phyloP scores from a whole-genome alignment of 53 echinoderm and acorn worm genomes.

The Henricia sp. region DNA sequence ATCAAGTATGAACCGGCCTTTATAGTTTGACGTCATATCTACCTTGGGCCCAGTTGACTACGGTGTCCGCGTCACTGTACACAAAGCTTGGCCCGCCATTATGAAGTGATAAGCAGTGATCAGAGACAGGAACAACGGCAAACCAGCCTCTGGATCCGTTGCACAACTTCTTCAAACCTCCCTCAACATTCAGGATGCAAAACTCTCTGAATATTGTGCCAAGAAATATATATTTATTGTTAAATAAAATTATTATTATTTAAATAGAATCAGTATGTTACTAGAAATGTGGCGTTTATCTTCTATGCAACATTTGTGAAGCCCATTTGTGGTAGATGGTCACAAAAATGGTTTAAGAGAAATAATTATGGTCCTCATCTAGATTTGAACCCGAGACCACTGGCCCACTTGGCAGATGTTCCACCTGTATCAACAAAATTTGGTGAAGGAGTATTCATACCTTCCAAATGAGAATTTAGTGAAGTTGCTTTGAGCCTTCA shows the following conservation, averaged over 20 bases:
- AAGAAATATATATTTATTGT: too few relatives aligned
- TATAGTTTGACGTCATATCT: too few relatives aligned
- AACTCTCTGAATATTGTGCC: slow-evolving; percentile 39
- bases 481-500: slow-evolving; percentile 19
- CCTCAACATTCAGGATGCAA: slow-evolving; percentile 2
- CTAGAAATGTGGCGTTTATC: too few relatives aligned
- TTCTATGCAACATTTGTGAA: too few relatives aligned
- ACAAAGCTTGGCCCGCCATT: not conserved
- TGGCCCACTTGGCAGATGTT: too few relatives aligned
- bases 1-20: not conserved
- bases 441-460: not conserved
- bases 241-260: too few relatives aligned
- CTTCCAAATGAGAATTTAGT: slow-evolving; percentile 17
- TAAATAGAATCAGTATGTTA: too few relatives aligned
- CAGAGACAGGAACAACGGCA: not conserved
- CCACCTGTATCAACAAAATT: too few relatives aligned
- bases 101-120: not conserved
- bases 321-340: not conserved
- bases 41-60: slow-evolving; percentile 29
- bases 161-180: not conserved
- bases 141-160: slow-evolving; percentile 16
- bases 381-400: too few relatives aligned
- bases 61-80: slow-evolving; percentile 26
- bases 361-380: too few relatives aligned
- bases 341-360: not conserved